These are phyloP conservation scores for Hemiprocne comata DNA, from an alignment of 2,113 vertebrate species.

Conservation along the genomic window DNA sequence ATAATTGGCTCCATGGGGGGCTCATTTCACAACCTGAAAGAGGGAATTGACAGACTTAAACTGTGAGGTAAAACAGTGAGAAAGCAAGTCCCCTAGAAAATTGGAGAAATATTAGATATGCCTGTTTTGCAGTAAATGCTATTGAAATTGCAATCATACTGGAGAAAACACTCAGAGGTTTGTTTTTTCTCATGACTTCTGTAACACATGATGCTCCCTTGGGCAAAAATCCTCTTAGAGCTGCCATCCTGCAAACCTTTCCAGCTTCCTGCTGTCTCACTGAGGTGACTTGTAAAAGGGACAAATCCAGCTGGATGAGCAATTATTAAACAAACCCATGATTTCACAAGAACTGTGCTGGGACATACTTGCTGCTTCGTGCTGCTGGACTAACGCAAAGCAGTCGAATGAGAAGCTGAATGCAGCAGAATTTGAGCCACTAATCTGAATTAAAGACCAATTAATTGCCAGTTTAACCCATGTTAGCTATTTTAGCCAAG, in stretches of 20 bases:
- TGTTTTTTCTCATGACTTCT: background rate
- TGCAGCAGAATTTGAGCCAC: background rate
- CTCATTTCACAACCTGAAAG: slow-evolving; percentile 31
- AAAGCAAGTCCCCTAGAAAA: background rate
- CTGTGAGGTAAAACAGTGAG: background rate
- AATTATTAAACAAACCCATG: background rate
- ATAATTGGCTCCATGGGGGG: slow-evolving; percentile 50
- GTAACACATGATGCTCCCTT: background rate
- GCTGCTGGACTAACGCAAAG: background rate
- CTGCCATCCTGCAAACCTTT: background rate
- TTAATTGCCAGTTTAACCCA: background rate
- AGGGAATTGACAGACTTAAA: background rate
- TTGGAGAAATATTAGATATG: background rate
- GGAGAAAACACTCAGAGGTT: background rate
- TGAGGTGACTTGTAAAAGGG: background rate
- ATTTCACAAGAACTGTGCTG: background rate
- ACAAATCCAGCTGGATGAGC: background rate
- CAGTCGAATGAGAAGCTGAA: background rate
- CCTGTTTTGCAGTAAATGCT: background rate
- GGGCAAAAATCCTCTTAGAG: background rate
- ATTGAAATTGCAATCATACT: background rate
- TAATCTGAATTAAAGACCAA: background rate
- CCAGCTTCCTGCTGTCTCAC: background rate
- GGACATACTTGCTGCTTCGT: background rate
- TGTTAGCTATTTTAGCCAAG: background rate